A percentile compares a stretch with the other conserved stretches of the same genome.
These are phyloP conservation scores for Drosophila cardini DNA, from an alignment of 1,140 invertebrate species.

Conservation along the genomic window DNA sequence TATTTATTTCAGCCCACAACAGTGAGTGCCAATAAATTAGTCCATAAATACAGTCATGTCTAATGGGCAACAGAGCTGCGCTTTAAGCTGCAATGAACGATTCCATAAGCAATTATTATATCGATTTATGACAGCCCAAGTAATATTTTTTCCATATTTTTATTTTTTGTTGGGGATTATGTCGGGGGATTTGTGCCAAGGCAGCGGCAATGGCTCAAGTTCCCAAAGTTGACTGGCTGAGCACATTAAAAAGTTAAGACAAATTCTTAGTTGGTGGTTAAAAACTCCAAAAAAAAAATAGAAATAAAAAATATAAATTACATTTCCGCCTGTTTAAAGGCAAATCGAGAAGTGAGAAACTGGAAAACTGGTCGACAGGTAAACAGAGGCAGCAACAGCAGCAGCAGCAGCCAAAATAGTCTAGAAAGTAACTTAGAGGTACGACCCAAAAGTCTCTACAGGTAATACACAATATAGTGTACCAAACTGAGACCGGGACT, in stretches of 20 bases:
- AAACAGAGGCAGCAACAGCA: slow-evolving; percentile 13
- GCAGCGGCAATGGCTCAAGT: slow-evolving; percentile 47
- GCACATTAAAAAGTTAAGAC: slow-evolving; percentile 57
- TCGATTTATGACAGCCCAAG: slow-evolving; percentile 48
- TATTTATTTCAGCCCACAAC: slow-evolving; percentile 60
- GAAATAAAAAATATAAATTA: slow-evolving; percentile 32
- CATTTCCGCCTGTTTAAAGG: slow-evolving; percentile 50
- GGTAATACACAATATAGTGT: slow-evolving; percentile 14
- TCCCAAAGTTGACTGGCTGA: slow-evolving; percentile 4
- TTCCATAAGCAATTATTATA: slow-evolving; percentile 76
- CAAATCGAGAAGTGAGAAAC: slow-evolving; percentile 18
- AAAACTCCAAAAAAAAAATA: slow-evolving; percentile 6
- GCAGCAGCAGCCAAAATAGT: slow-evolving; percentile 7
- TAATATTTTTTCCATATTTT: slow-evolving; percentile 4
- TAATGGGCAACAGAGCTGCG: slow-evolving; percentile 35
- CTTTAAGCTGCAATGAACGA: slow-evolving; percentile 65
- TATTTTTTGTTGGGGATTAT: slow-evolving; percentile 20
- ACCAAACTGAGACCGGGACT: too few relatives aligned
- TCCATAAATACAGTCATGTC: slow-evolving; percentile 65
- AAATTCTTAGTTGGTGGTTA: slow-evolving; percentile 45
- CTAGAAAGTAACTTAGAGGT: slow-evolving; percentile 6
- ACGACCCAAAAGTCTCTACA: slow-evolving; percentile 9
- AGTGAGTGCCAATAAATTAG: slow-evolving; percentile 61
- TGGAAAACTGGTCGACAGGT: slow-evolving; percentile 29
- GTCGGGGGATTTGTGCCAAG: slow-evolving; percentile 37